phyloP scores from a whole-genome alignment of 1,140 invertebrate genomes.

The Lerema accius region DNA sequence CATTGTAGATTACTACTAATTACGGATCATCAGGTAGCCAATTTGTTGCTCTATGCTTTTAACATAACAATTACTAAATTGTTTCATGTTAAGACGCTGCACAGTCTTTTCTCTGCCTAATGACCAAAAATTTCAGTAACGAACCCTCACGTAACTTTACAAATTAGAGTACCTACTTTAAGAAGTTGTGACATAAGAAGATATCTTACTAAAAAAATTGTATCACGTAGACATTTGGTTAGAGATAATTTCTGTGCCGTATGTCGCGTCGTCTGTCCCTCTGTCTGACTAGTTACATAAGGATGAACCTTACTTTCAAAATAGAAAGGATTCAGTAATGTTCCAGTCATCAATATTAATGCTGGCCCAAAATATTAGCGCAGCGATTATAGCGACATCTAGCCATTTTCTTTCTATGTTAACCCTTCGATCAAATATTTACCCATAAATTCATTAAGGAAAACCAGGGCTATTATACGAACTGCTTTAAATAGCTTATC shows the following conservation, averaged over 20 bases:
- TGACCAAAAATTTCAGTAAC: neutral
- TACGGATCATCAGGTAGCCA: too few species aligned
- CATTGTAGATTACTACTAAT: too few species aligned
- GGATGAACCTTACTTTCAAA: constrained; percentile 34
- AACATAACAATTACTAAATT: too few species aligned
- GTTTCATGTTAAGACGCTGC: too few species aligned
- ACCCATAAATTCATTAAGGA: too few species aligned
- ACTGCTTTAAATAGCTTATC: too few species aligned
- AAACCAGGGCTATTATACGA: too few species aligned
- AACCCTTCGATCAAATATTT: too few species aligned
- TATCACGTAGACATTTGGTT: constrained; percentile 20
- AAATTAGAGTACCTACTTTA: neutral
- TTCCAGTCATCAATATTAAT: constrained; percentile 34
- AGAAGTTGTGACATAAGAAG: constrained; percentile 23
- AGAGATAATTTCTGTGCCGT: constrained; percentile 26
- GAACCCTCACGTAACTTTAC: neutral
- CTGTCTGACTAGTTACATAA: constrained; percentile 38
- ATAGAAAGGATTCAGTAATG: constrained; percentile 37
- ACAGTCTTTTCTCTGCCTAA: neutral
- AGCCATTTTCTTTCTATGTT: too few species aligned
- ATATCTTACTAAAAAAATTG: constrained; percentile 27
- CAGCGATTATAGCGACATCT: too few species aligned
- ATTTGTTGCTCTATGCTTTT: too few species aligned
- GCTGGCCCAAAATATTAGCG: constrained; percentile 13
- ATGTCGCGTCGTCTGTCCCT: constrained; percentile 17